A percentile compares a stretch with the other conserved stretches of the same genome.
These are phyloP conservation scores for Drosophila biarmipes DNA, from an alignment of 1,140 invertebrate genomes.

Conservation along the genomic window DNA sequence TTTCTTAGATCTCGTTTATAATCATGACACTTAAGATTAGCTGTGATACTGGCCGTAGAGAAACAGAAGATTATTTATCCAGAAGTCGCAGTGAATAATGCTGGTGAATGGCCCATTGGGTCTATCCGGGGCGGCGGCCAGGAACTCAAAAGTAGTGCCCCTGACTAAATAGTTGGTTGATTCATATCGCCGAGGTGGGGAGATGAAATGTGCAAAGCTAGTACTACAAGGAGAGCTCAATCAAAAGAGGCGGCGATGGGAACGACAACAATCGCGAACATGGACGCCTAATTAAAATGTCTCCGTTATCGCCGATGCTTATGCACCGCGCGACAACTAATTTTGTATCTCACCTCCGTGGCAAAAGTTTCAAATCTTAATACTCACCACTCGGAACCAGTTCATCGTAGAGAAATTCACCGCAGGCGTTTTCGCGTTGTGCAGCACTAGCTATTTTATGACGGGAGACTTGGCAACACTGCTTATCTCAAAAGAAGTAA, in stretches of 20 bases:
- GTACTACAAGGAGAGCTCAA: conserved; percentile 51
- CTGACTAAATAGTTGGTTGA: conserved; percentile 49
- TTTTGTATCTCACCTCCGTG: too few relatives aligned
- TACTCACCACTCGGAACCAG: background rate
- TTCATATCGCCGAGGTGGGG: conserved; percentile 28
- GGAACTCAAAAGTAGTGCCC: conserved; percentile 55
- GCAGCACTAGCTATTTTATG: background rate
- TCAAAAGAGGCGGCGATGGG: conserved; percentile 31
- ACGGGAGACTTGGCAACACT: too few relatives aligned
- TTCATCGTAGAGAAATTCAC: background rate
- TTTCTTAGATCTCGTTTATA: background rate
- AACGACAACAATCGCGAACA: conserved; percentile 40
- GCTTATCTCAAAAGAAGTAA: too few relatives aligned
- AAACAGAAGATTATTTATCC: conserved; percentile 88
- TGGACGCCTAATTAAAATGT: conserved; percentile 50
- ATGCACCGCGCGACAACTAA: background rate
- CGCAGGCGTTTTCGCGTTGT: too few relatives aligned
- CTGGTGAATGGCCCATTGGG: conserved; percentile 84
- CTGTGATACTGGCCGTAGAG: conserved; percentile 69
- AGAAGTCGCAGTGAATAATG: conserved; percentile 87
- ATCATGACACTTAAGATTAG: too few relatives aligned
- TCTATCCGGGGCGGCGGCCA: conserved; percentile 34
- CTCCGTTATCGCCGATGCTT: conserved; percentile 18
- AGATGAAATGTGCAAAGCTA: conserved; percentile 40
- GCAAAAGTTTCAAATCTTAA: background rate